A percentile compares a stretch with the other conserved stretches of the same genome.
phyloP scores from a whole-genome alignment of 2,888 invertebrate species.

The Yponomeuta plumbellus region DNA sequence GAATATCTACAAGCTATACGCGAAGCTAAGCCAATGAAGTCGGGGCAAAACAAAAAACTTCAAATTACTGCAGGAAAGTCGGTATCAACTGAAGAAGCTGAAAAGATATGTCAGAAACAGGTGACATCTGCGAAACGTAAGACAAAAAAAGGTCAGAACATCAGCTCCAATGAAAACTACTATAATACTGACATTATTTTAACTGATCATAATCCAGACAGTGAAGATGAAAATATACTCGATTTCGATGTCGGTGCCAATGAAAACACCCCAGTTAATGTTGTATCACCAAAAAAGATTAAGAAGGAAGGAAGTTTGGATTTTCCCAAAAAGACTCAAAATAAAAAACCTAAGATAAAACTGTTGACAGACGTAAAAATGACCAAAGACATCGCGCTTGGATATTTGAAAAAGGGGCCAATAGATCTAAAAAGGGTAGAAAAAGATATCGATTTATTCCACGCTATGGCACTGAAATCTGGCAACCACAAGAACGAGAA shows the following conservation, averaged over 20 bases:
- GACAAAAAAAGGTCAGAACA: background rate
- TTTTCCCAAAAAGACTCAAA: background rate
- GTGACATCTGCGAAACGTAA: slow-evolving; percentile 9
- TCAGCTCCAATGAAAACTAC: background rate
- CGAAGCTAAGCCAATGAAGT: slow-evolving; percentile 11
- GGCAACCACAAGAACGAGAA: background rate
- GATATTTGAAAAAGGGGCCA: background rate
- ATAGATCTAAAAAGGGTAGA: background rate
- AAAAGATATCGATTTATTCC: slow-evolving; percentile 8
- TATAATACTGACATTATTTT: background rate
- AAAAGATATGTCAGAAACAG: slow-evolving; percentile 13
- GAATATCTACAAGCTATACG: slow-evolving; percentile 14
- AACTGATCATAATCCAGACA: slow-evolving; percentile 1
- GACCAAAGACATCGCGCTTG: background rate
- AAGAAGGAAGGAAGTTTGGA: background rate
- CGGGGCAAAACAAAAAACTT: slow-evolving; percentile 12
- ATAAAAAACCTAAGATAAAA: slow-evolving; percentile 6
- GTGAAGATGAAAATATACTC: background rate
- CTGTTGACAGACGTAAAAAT: slow-evolving; percentile 9
- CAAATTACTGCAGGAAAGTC: slow-evolving; percentile 15
- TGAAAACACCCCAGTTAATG: background rate
- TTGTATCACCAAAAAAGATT: background rate
- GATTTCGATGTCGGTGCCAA: background rate
- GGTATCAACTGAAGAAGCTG: slow-evolving; percentile 14
- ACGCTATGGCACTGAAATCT: background rate